Base-by-base conservation (phyloP, 1,140 invertebrate species). In the Ceratoteleas bidentatus region DNA sequence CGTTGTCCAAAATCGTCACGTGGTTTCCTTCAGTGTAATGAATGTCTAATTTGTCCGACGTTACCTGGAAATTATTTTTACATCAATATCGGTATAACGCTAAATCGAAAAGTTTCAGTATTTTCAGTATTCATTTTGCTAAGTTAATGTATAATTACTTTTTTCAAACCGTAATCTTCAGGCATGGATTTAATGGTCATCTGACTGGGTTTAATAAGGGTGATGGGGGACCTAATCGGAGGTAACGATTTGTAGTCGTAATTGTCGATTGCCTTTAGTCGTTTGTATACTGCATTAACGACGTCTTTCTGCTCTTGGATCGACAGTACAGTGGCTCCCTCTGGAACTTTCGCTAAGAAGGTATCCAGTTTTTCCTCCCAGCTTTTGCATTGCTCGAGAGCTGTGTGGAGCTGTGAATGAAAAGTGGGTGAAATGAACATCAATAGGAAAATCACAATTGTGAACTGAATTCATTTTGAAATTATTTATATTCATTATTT, bases 1-100 rank as follows among this genome's bases (percentile, higher is more conserved):
- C 88, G 84, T 94, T 94, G 24, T 95, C 93, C 65, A 96, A 84
- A 83, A 96, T 95, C 10, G 92, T 93, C 0, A 93, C 85, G 83
- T 96, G 95, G 87, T 95, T 95, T n/a, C 95, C 95, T 82, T 89
- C 85, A 0, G 85, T 6, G 0, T 66, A 60, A 65, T 86, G 36
- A 14, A 90, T 68, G 10, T 87, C 85, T 4, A 91, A 65, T 11
- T 84, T 87, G 6, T 84, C 85, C 14, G 13, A 57, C 8, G 90
- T 90, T 4, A 91, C 24, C 89, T 91, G 32, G 33, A 87, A 83
- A 61, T n/a, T 52, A 40, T 60, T 62, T 15, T 9, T 16, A 38
- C 36, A 65, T 69, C 49, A n/a, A n/a, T n/a, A n/a, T n/a, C n/a
- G n/a, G n/a, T n/a, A n/a, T n/a, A n/a, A n/a, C n/a, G n/a, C n/a